phyloP scores from a whole-genome alignment of 2,888 invertebrate genomes.

The Nomada goodeniana region DNA sequence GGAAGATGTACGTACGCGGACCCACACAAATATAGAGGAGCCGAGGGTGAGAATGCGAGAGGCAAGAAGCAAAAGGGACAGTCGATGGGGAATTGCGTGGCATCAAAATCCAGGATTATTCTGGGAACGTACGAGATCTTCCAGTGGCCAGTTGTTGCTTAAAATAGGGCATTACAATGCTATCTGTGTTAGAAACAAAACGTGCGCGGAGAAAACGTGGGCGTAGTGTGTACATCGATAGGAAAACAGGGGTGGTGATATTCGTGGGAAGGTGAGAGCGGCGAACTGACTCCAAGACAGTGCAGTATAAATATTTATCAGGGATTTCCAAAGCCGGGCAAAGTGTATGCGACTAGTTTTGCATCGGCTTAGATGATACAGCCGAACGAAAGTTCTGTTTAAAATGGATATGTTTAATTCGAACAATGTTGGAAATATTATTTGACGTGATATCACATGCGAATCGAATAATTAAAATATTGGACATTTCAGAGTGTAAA shows the following conservation, averaged over 20 bases:
- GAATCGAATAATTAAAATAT: too few species aligned
- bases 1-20: not conserved
- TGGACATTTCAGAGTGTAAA: too few species aligned
- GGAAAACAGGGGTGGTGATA: conserved; percentile 23
- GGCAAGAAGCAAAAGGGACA: not conserved
- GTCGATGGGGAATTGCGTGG: not conserved
- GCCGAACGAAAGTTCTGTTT: too few species aligned
- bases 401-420: too few species aligned
- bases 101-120: conserved; percentile 46
- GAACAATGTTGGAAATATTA: too few species aligned
- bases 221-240: too few species aligned
- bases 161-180: conserved; percentile 77
- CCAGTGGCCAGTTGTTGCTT: conserved; percentile 34
- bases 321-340: conserved; percentile 29
- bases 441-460: too few species aligned
- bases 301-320: conserved; percentile 73
- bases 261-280: conserved; percentile 11
- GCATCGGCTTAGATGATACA: not conserved
- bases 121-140: conserved; percentile 56
- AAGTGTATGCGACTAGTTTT: not conserved
- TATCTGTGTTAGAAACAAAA: conserved; percentile 71
- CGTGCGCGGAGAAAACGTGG: conserved; percentile 17
- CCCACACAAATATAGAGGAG: not conserved
- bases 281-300: conserved; percentile 33
- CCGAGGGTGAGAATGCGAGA: not conserved